Conservation (phyloP, 2,113 vertebrate species). For the Lichenostomus cassidix region DNA sequence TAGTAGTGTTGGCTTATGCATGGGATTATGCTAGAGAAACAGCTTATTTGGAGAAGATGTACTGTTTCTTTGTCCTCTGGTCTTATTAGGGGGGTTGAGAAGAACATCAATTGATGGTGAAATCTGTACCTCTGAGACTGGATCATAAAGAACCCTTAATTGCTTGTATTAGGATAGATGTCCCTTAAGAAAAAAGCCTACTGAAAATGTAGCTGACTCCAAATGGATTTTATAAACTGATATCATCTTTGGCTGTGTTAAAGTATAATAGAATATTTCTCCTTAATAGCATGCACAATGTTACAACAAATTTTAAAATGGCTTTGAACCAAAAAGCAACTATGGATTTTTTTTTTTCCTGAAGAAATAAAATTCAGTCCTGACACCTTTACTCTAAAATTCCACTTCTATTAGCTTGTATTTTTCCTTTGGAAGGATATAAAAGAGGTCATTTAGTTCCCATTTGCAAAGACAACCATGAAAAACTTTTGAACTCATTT, state of each 20-base stretch:
- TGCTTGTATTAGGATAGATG: not conserved
- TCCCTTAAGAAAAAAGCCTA: constrained; percentile 7
- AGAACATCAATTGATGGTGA: not conserved
- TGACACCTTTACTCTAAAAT: not conserved
- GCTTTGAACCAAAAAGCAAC: constrained; percentile 15
- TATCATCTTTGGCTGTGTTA: constrained; percentile 32
- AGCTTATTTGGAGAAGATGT: not conserved
- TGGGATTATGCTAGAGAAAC: not conserved
- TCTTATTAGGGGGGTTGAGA: not conserved
- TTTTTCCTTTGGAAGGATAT: not conserved
- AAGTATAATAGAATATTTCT: not conserved
- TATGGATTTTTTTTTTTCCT: not conserved
- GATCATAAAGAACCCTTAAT: constrained; percentile 14
- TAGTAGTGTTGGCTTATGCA: not conserved
- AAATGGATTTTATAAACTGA: constrained; percentile 17
- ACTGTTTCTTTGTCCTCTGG: not conserved
- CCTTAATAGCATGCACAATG: not conserved
- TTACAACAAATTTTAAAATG: not conserved
- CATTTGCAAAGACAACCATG: not conserved
- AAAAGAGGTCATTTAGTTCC: not conserved
- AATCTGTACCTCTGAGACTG: not conserved
- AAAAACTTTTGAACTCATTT: not conserved
- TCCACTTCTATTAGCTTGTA: not conserved
- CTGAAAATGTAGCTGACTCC: constrained; percentile 24
- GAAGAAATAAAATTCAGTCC: not conserved